Conservation (phyloP, 1,140 invertebrate species). For the Chironomus tepperi region DNA sequence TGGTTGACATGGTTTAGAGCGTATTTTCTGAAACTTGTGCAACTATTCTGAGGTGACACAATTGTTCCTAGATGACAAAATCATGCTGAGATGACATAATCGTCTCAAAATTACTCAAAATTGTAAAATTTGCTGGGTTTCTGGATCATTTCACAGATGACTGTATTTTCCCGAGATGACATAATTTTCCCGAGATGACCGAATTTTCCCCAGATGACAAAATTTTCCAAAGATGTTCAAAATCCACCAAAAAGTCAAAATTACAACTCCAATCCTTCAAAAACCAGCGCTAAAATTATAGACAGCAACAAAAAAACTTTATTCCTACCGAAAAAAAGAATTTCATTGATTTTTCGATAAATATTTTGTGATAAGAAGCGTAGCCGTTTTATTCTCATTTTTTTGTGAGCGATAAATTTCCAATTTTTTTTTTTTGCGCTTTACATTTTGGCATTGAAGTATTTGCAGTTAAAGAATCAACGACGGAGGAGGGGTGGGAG, state of each 20-base stretch:
- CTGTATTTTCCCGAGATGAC: too few species aligned
- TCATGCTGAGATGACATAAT: too few species aligned
- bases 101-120: too few species aligned
- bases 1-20: too few species aligned
- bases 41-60: too few species aligned
- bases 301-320: neutral
- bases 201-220: too few species aligned
- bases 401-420: neutral
- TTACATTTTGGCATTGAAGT: neutral
- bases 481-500: neutral
- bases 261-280: neutral
- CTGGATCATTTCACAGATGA: too few species aligned
- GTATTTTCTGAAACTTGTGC: too few species aligned
- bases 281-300: neutral
- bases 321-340: neutral
- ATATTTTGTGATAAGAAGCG: slow-evolving; percentile 16
- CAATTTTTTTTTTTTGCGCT: slow-evolving; percentile 23
- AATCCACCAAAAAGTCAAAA: too few species aligned
- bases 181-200: neutral
- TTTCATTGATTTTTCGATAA: slow-evolving; percentile 21
- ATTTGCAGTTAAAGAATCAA: neutral
- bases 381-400: neutral
- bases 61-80: too few species aligned
- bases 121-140: too few species aligned
- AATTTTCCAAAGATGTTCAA: too few species aligned